Evolutionary conservation across 2,888 invertebrate species (phyloP).

Genomic region (Torymus aiolomorphi): DNA sequence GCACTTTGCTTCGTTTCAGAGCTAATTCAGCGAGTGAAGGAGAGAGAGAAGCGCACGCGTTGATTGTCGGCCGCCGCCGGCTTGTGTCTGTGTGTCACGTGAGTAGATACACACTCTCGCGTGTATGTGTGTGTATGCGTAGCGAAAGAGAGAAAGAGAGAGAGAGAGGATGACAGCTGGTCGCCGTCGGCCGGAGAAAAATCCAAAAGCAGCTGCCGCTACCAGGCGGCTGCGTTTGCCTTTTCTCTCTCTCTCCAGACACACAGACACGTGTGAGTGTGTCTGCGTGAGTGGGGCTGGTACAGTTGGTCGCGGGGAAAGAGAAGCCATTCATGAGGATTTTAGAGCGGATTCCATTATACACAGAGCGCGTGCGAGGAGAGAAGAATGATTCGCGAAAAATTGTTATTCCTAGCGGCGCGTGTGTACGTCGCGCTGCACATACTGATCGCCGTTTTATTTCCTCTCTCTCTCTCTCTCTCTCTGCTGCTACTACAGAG

Average conservation of each 20-base stretch:
- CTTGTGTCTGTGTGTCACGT: slow-evolving; percentile 9
- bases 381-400: slow-evolving; percentile 30
- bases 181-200: slow-evolving; percentile 43
- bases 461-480: background rate
- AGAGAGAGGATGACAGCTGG: slow-evolving; percentile 49
- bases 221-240: background rate
- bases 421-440: background rate
- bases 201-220: slow-evolving; percentile 47
- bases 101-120: slow-evolving; percentile 1
- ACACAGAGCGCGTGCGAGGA: background rate
- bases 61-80: slow-evolving; percentile 29
- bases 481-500: too few relatives aligned
- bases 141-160: background rate
- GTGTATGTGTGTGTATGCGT: background rate
- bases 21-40: slow-evolving; percentile 49
- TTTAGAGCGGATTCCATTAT: slow-evolving; percentile 30
- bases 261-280: background rate
- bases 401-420: slow-evolving; percentile 38
- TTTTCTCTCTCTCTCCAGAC: background rate
- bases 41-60: background rate
- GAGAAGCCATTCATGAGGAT: slow-evolving; percentile 9
- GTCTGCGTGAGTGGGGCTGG: background rate
- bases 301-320: background rate
- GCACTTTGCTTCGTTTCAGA: slow-evolving; percentile 42
- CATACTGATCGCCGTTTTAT: slow-evolving; percentile 25